These are phyloP conservation scores for Tamias sibiricus DNA, from an alignment of 2,113 vertebrate species.

Conservation along the genomic window DNA sequence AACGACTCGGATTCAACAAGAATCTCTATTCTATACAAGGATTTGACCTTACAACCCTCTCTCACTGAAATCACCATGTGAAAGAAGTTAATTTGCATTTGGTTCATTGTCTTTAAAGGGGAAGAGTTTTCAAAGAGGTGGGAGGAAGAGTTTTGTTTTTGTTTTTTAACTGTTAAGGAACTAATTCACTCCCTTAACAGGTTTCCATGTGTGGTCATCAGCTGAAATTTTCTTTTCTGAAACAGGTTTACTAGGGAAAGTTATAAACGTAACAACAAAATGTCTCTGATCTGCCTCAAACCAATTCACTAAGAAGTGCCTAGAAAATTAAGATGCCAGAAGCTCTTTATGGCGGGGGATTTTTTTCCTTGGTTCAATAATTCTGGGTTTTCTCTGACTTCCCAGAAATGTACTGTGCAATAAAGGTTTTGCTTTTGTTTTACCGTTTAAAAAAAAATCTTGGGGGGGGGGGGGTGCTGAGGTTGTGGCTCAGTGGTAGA, in stretches of 20 bases:
- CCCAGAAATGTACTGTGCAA: background rate
- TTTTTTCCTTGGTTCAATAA: background rate
- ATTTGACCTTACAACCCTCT: background rate
- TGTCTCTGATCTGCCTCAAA: conserved; percentile 34
- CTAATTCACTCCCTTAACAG: background rate
- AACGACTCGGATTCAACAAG: background rate
- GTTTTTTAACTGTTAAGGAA: background rate
- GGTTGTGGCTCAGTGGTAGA: too few relatives aligned
- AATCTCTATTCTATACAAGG: background rate
- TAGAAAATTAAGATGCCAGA: conserved; percentile 24
- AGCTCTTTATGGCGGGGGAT: background rate
- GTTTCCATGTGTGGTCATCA: background rate
- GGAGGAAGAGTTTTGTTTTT: background rate
- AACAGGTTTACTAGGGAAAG: conserved; percentile 8
- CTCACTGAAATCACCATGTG: conserved; percentile 11
- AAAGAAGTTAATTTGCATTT: conserved; percentile 40
- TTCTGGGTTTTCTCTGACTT: conserved; percentile 29
- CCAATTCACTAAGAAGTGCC: conserved; percentile 6
- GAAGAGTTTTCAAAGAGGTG: conserved; percentile 17
- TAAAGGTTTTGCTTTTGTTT: conserved; percentile 20
- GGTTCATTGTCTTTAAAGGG: conserved; percentile 18
- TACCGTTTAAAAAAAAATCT: background rate
- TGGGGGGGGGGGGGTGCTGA: too few relatives aligned
- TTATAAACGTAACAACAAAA: conserved; percentile 27
- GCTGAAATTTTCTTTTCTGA: conserved; percentile 30